phyloP scores from a whole-genome alignment of 2,888 invertebrate genomes.

The Lottia gigantea region DNA sequence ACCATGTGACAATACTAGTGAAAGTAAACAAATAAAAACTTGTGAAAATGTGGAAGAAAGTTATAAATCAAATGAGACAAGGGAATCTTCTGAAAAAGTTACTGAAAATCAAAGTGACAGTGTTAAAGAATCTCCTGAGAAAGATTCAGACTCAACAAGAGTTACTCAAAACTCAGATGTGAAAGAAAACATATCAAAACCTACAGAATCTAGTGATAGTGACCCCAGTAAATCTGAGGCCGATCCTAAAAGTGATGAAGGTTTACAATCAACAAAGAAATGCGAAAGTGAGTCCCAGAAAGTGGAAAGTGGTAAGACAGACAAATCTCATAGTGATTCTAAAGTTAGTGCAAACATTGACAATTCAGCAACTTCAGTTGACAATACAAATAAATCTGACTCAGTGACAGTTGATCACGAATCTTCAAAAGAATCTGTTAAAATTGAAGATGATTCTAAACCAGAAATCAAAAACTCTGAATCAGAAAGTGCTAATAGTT shows the following conservation, averaged over 20 bases:
- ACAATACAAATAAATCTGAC: too few relatives aligned
- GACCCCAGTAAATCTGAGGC: background rate
- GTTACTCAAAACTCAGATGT: background rate
- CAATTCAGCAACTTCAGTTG: too few relatives aligned
- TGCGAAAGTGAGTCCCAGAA: too few relatives aligned
- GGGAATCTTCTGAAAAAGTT: background rate
- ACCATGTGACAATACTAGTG: too few relatives aligned
- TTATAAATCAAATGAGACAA: conserved; percentile 6
- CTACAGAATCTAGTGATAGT: background rate
- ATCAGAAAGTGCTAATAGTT: too few relatives aligned
- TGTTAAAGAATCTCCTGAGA: background rate
- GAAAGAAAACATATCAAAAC: background rate
- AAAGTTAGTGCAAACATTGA: too few relatives aligned
- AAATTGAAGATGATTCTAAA: too few relatives aligned
- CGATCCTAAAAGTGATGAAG: background rate
- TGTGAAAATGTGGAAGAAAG: conserved; percentile 35
- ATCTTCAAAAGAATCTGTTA: too few relatives aligned
- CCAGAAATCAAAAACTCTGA: too few relatives aligned
- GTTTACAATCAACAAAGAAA: background rate
- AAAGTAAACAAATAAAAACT: conserved; percentile 31
- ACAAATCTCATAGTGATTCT: too few relatives aligned
- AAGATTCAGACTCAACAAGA: conserved; percentile 1
- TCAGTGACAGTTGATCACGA: too few relatives aligned
- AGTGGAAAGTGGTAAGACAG: too few relatives aligned
- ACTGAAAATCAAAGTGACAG: conserved; percentile 14